Evolutionary conservation across 2,888 invertebrate species (phyloP).

Genomic region (Cyclophora punctaria): DNA sequence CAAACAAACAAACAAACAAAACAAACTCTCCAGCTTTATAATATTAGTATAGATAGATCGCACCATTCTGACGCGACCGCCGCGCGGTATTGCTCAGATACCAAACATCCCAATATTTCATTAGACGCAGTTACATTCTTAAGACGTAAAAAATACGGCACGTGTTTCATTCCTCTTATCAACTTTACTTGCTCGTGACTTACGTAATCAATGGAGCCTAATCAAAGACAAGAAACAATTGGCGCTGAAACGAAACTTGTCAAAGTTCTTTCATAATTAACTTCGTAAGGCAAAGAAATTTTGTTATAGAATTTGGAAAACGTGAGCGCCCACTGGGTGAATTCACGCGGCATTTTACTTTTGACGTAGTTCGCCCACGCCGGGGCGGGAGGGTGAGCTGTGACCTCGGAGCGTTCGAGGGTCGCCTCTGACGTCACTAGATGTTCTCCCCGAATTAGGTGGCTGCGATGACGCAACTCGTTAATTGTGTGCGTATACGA

Average conservation of each 20-base stretch:
- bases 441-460: slow-evolving; percentile 26
- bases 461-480: slow-evolving; percentile 28
- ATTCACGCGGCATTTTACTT: slow-evolving; percentile 15
- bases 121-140: no score
- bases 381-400: slow-evolving; percentile 25
- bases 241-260: slow-evolving; percentile 16
- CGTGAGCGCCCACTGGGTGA: slow-evolving; percentile 29
- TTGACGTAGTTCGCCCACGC: slow-evolving; percentile 34
- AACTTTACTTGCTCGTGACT: no score
- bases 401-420: slow-evolving; percentile 19
- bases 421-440: slow-evolving; percentile 48
- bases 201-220: neutral
- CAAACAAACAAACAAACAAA: no score
- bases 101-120: no score
- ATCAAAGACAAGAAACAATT: slow-evolving; percentile 12
- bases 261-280: slow-evolving; percentile 23
- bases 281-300: slow-evolving; percentile 15
- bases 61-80: neutral
- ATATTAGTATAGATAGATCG: no score
- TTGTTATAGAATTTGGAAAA: slow-evolving; percentile 27
- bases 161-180: no score
- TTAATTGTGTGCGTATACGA: slow-evolving; percentile 29
- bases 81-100: no score
- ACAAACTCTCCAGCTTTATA: no score
- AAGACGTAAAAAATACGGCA: no score